A percentile compares a stretch with the other conserved stretches of the same genome.
Evolutionary conservation across 2,113 vertebrate genomes (phyloP).

Genomic region (Thalassoma bifasciatum): DNA sequence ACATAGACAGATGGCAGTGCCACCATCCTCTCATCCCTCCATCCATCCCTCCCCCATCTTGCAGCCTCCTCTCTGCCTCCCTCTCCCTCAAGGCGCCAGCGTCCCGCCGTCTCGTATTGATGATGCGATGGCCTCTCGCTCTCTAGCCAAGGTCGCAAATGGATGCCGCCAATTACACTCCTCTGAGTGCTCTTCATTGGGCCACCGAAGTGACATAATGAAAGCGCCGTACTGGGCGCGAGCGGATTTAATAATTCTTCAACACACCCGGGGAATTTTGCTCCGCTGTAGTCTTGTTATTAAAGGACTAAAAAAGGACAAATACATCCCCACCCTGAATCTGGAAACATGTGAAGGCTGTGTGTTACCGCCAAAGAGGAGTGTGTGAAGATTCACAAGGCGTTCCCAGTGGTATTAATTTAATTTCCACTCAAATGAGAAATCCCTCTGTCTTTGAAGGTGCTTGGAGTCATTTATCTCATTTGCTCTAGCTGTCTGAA

Average conservation of each 20-base stretch:
- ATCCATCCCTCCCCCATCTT: slow-evolving; percentile 34
- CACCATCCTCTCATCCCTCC: slow-evolving; percentile 51
- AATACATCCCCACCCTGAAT: slow-evolving; percentile 42
- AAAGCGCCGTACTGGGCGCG: slow-evolving; percentile 48
- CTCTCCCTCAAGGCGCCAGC: slow-evolving; percentile 41
- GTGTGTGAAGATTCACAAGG: slow-evolving; percentile 38
- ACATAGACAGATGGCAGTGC: slow-evolving; percentile 80
- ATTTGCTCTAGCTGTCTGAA: slow-evolving; percentile 66
- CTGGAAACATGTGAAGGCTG: slow-evolving; percentile 20
- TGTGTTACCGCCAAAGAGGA: slow-evolving; percentile 23
- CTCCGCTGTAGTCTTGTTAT: slow-evolving; percentile 67
- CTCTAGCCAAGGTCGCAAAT: slow-evolving; percentile 77
- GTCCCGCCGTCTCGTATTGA: slow-evolving; percentile 48
- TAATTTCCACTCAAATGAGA: slow-evolving; percentile 71
- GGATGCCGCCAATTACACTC: slow-evolving; percentile 69
- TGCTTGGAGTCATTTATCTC: slow-evolving; percentile 65
- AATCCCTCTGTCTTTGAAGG: slow-evolving; percentile 67
- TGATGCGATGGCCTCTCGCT: slow-evolving; percentile 56
- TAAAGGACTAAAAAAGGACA: slow-evolving; percentile 46
- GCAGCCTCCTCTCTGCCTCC: slow-evolving; percentile 37
- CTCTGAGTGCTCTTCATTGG: slow-evolving; percentile 55
- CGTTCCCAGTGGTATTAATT: slow-evolving; percentile 65
- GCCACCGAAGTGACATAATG: slow-evolving; percentile 68
- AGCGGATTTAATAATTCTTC: slow-evolving; percentile 69
- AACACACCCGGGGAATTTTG: slow-evolving; percentile 33